Evolutionary conservation across 2,113 vertebrate species (phyloP), one percentile per base, ranked within the genome.

Genomic region (Actinemys pallida): DNA sequence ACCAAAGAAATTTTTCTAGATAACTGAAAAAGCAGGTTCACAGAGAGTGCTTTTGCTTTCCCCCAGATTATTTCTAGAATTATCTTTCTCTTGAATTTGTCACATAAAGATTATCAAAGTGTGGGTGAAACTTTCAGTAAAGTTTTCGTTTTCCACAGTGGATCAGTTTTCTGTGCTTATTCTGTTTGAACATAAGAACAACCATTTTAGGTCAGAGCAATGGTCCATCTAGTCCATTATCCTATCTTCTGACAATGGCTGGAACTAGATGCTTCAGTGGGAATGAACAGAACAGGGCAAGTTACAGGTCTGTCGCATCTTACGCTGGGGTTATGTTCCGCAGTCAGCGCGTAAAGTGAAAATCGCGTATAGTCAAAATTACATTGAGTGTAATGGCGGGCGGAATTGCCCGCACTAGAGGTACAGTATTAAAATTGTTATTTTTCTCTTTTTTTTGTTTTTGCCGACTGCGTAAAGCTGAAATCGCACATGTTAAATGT

Each of bases 111-210:
- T 29, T 35, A 35, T 35, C 14, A 35, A 35, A 31, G 9, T 52
- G 10, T 13, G 45, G 42, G 91, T 22, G 88, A 81, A 88, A 87
- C 75, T 14, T 82, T 6, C 90, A 93, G 81, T 88, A 85, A 52
- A 88, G 75, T 88, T 24, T 78, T 93, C 86, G 13, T 89, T 93
- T 53, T 90, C 65, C 83, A 45, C 79, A 88, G 84, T 53, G 35
- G 52, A 49, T 83, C 24, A 56, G 3, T 92, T 39, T 81, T 91
- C 57, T 90, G 83, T 97, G 84, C 91, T 91, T 31, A n/a, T 85
- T 96, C 24, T 92, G 29, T 75, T 82, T 81, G 35, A 69, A 69
- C 7, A 16, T n/a, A 69, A 69, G 16, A 69, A 69, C 16, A 19
- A n/a, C 16, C 35, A n/a, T 69, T 9, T 35, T 69, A 8, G 35